phyloP scores from a whole-genome alignment of 2,797 vertebrate species.

The Rhynchotus rufescens region DNA sequence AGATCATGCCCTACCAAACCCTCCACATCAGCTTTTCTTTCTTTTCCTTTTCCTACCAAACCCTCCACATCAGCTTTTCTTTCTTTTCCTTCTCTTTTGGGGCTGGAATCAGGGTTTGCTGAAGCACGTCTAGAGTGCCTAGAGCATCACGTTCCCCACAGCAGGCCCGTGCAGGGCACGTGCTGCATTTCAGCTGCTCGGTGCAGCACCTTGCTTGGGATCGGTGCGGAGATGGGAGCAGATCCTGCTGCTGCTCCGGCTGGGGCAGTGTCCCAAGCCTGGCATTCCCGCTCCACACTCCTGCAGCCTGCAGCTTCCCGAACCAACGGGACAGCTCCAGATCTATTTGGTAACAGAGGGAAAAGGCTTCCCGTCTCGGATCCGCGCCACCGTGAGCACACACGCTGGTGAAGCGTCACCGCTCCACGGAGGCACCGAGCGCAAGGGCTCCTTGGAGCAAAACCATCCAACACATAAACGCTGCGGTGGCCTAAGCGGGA shows the following conservation, averaged over 20 bases:
- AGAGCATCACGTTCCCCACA: fast-evolving
- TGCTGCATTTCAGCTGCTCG: fast-evolving
- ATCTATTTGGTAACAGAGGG: background rate
- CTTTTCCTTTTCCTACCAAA: background rate
- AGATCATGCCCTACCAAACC: background rate
- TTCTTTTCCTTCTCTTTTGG: background rate
- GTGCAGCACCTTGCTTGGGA: background rate
- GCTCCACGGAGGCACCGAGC: background rate
- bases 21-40: too few species aligned
- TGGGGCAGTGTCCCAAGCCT: background rate
- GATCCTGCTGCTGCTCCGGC: fast-evolving
- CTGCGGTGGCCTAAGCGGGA: background rate
- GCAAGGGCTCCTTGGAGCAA: background rate
- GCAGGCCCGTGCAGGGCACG: background rate
- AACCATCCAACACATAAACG: background rate
- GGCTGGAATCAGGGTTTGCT: background rate
- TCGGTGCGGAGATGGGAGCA: background rate
- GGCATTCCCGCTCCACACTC: fast-evolving
- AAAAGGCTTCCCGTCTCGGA: background rate
- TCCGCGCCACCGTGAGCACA: background rate
- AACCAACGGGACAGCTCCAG: background rate
- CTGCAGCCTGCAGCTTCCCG: background rate
- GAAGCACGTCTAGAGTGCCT: too few species aligned
- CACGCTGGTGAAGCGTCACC: fast-evolving
- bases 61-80: background rate